Base-by-base conservation (phyloP, 2,888 invertebrate species). In the Melanargia galathea region DNA sequence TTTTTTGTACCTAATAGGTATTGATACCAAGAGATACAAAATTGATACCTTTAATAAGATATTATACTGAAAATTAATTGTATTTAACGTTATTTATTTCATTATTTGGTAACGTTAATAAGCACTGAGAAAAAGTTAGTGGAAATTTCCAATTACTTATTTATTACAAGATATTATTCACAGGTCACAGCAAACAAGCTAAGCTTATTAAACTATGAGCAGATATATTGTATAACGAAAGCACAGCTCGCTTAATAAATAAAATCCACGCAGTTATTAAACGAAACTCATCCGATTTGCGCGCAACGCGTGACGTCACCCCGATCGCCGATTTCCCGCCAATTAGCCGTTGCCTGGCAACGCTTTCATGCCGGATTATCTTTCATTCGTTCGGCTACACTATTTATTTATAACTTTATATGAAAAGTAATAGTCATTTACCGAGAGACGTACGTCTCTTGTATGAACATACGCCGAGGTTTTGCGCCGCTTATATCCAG, bases 261-360 rank as follows among this genome's bases (percentile, higher is more conserved):
- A 65, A 67, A 62, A 65, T 60, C 55, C 59, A 40, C 54, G 64
- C 49, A 48, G 60, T 49, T 63, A 58, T 68, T 72, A 68, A 73
- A 69, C 65, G 66, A 70, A 70, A 66, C 69, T 70, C 70, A 68
- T 63, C 66, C 72, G 70, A 65, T 72, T 73, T 70, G 70, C 73
- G 75, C 76, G 69, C 76, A 68, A 64, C 70, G 71, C 66, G 70
- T 69, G 68, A 64, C 64, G 66, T 74, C 82, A 84, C 83, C 82
- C 82, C 80, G 64, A 75, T 77, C 72, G 75, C 68, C 78, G 79
- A 85, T 86, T 83, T 83, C 76, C 79, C 80, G 84, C 84, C 86
- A 87, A 87, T 86, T 86, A 86, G 73, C 62, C 72, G 85, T 86
- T 80, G 83, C 85, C 72, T 78, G 73, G 84, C 81, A 81, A 85